phyloP scores from a whole-genome alignment of 2,113 vertebrate genomes.

The Percina caprodes region DNA sequence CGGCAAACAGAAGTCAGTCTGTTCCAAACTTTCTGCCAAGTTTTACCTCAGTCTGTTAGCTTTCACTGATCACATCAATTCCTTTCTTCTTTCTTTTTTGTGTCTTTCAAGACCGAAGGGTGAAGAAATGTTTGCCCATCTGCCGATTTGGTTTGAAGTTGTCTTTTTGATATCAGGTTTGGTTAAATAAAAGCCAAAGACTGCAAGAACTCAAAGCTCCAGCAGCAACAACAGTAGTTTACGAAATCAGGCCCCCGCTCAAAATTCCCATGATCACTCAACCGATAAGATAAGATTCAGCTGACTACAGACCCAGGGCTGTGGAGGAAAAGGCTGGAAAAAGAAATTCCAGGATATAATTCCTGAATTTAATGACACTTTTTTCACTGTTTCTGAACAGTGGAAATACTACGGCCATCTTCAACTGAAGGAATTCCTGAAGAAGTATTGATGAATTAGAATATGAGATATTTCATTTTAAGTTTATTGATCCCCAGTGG shows the following conservation, averaged over 20 bases:
- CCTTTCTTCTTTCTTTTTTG: neutral
- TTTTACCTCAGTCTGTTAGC: slow-evolving; percentile 57
- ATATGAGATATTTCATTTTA: neutral
- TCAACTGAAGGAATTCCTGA: neutral
- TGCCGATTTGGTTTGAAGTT: slow-evolving; percentile 23
- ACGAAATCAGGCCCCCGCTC: neutral
- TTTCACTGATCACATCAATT: slow-evolving; percentile 7
- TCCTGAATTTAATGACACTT: too few species aligned
- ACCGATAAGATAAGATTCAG: neutral
- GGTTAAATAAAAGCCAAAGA: slow-evolving; percentile 10
- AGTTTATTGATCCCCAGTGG: too few species aligned
- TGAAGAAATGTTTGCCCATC: slow-evolving; percentile 3
- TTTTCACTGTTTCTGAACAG: too few species aligned
- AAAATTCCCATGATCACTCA: neutral
- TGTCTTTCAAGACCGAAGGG: neutral
- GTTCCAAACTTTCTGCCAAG: slow-evolving; percentile 46
- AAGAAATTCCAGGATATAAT: neutral
- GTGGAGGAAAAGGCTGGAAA: neutral
- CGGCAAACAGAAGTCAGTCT: slow-evolving; percentile 58
- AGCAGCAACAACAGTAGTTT: neutral
- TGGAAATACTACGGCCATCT: neutral
- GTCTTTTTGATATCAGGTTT: slow-evolving; percentile 11
- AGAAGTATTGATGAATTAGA: neutral
- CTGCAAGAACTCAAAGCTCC: neutral
- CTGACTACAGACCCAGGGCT: neutral